Base-by-base conservation (phyloP, 2,888 invertebrate genomes). In the Cacoxenus indagator region DNA sequence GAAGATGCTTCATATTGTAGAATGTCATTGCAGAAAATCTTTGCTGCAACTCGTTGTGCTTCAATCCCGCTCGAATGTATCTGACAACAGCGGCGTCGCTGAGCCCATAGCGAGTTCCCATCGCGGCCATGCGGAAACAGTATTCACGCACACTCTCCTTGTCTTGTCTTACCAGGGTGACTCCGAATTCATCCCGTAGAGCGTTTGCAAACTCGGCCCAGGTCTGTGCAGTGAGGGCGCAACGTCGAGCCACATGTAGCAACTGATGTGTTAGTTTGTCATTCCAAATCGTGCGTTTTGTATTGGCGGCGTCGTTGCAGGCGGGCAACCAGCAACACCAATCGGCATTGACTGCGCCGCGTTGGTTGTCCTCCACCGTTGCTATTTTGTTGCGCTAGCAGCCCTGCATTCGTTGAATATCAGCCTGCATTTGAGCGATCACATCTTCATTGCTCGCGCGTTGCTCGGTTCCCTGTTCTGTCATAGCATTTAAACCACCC, bases 151-250 rank as follows among this genome's bases (percentile, higher is more conserved):
- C 31, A 19, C 43, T 61, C 37, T 59, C 61, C 27, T 48, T 67
- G n/a, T 61, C 17, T 45, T 45, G 61, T 61, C 67, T 61, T 1
- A 62, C 62, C 14, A 62, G 64, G 55, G 46, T 65, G 27, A 54
- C 31, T 26, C 65, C 65, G 46, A 68, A 68, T 61, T 68, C 68
- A 27, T 68, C 57, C 14, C 65, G 65, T 43, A 68, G 55, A 29
- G 65, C 65, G 17, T 64, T 57, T 64, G 65, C 68, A 65, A 68
- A 68, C 5, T 65, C 59, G 19, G 48, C 51, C 68, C 68, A 68
- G 6, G 66, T 67, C 87, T 67, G 31, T 68, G 67, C 31, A 43
- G 48, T 24, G 46, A 24, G 26, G 9, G 45, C 22, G 62, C 61
- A 43, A 31, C 59, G 43, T 62, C 67, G 19, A 67, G 37, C 68